phyloP scores from a whole-genome alignment of 2,113 vertebrate genomes.

The Thymallus thymallus region DNA sequence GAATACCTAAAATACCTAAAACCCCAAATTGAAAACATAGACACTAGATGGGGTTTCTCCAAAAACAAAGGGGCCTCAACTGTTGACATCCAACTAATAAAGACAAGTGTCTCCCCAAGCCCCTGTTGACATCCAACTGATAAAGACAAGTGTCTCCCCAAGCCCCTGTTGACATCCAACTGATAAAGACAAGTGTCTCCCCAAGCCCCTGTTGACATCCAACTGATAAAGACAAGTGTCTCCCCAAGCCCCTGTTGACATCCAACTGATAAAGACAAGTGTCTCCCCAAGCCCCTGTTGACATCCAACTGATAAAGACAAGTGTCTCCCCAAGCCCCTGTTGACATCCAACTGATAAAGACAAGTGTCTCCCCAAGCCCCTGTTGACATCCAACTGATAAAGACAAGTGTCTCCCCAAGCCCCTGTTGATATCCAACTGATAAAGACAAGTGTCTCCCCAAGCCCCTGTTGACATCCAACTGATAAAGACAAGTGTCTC shows the following conservation, averaged over 20 bases:
- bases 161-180: constrained; percentile 46
- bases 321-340: constrained; percentile 35
- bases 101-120: constrained; percentile 41
- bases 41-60: constrained; percentile 22
- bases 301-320: constrained; percentile 53
- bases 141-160: constrained; percentile 47
- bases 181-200: constrained; percentile 48
- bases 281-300: constrained; percentile 36
- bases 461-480: constrained; percentile 46
- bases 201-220: constrained; percentile 43
- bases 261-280: constrained; percentile 51
- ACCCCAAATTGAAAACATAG: constrained; percentile 45
- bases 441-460: constrained; percentile 47
- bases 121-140: constrained; percentile 45
- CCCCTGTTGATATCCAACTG: constrained; percentile 45
- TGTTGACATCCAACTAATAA: constrained; percentile 28
- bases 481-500: constrained; percentile 48
- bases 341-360: constrained; percentile 53
- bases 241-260: constrained; percentile 40
- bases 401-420: constrained; percentile 46
- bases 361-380: constrained; percentile 37
- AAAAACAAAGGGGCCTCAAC: constrained; percentile 43
- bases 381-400: constrained; percentile 47
- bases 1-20: constrained; percentile 17
- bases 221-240: constrained; percentile 49